Conservation (phyloP, 2,113 vertebrate species). For the Zootoca vivipara region DNA sequence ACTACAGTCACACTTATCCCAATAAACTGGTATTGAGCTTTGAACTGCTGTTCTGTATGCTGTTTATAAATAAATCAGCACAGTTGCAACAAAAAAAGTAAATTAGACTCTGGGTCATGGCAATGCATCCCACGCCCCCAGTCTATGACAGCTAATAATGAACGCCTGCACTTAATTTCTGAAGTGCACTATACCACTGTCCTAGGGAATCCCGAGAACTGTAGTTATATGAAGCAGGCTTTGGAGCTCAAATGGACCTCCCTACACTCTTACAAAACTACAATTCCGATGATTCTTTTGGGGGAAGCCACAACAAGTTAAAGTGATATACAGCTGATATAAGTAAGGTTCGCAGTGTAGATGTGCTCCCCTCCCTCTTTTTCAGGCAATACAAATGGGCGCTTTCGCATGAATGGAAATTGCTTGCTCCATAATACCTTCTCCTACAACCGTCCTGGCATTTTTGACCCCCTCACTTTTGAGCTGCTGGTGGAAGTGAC, state of each 20-base stretch:
- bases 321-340: neutral
- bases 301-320: neutral
- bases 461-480: conserved; percentile 43
- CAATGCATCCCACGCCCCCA: no score
- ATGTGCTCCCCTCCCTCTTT: neutral
- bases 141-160: no score
- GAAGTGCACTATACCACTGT: no score
- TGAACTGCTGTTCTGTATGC: neutral
- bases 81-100: no score
- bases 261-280: neutral
- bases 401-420: conserved; percentile 67
- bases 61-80: neutral
- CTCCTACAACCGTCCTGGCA: neutral
- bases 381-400: conserved; percentile 68
- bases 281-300: neutral
- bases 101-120: neutral
- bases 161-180: no score
- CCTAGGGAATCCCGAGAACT: neutral
- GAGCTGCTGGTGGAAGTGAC: conserved; percentile 72
- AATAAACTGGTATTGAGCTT: neutral
- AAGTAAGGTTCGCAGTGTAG: neutral
- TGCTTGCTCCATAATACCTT: conserved; percentile 43
- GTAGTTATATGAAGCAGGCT: neutral
- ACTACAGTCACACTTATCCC: neutral
- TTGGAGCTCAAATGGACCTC: neutral